Evolutionary conservation across 2,797 vertebrate species (phyloP), one percentile per base, ranked within the genome.

Genomic region (Syndactyla subalaris): DNA sequence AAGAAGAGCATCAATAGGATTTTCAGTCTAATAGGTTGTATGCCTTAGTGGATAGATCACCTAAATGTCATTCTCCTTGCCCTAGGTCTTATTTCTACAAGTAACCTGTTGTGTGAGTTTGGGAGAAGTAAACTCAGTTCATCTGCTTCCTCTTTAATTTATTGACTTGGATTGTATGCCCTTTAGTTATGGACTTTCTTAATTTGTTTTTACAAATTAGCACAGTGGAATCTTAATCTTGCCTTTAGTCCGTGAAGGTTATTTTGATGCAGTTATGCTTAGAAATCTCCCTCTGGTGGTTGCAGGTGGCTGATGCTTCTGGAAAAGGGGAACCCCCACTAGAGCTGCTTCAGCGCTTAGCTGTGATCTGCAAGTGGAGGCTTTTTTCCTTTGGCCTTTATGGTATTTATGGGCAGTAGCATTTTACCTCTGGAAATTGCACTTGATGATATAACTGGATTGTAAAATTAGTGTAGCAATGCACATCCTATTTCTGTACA

Each of bases 201-300:
- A 74, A 38, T 93, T 91, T 84, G 51, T 34, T 89, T 92, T 90
- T 81, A 73, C 77, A 73, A 86, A 86, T 88, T 45, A 79, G 26
- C 52, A n/a, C 32, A 29, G 26, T 66, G 58, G 66, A 90, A 78
- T 93, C 51, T 72, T 63, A 88, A 88, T 95, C 57, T 95, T 89
- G 65, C 49, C 17, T 75, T 85, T 70, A 72, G 73, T 73, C 24
- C 0, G 0, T 22, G 63, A 52, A 67, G 61, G 32, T 73, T 79
- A 39, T 66, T 81, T 95, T 88, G 55, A 34, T 66, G 59, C 45
- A 57, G 23, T 66, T 73, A 63, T 2, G 16, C 32, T 84, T 79
- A 27, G 34, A 75, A 95, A 94, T 85, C 93, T 95, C 94, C 86
- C 85, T 86, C 93, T 96, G 89, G 58, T 95, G 89, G 89, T 58